phyloP scores from a whole-genome alignment of 2,797 vertebrate species.

The Lophius americanus region DNA sequence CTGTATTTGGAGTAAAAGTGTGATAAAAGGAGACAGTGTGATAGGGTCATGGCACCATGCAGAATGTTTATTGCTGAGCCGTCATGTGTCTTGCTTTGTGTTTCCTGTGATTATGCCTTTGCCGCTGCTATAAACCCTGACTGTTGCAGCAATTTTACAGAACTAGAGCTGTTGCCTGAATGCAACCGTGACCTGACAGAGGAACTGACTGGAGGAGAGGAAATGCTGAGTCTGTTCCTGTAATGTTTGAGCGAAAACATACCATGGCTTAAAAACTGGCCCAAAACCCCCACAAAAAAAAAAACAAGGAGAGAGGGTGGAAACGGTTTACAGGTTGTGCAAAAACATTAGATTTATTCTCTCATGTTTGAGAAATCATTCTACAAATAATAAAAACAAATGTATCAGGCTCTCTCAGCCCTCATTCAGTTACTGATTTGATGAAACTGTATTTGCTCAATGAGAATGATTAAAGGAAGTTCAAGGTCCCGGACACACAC shows the following conservation, averaged over 20 bases:
- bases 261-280: background rate
- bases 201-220: slow-evolving; percentile 56
- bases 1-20: slow-evolving; percentile 3
- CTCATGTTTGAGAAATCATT: background rate
- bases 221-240: slow-evolving; percentile 77
- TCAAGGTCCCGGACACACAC: too few species aligned
- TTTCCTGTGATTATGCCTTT: slow-evolving; percentile 9
- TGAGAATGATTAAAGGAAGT: slow-evolving; percentile 20
- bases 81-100: background rate
- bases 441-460: slow-evolving; percentile 52
- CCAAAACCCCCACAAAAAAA: background rate
- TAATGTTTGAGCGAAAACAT: slow-evolving; percentile 35
- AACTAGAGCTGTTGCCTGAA: background rate
- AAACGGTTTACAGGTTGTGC: background rate
- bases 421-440: slow-evolving; percentile 2
- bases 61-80: slow-evolving; percentile 7
- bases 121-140: slow-evolving; percentile 20
- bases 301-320: background rate
- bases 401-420: background rate
- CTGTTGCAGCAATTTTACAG: slow-evolving; percentile 3
- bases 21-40: background rate
- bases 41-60: background rate
- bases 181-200: slow-evolving; percentile 14
- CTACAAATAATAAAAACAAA: background rate
- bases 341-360: background rate